phyloP scores from a whole-genome alignment of 2,797 vertebrate species.

The Lacerta agilis region DNA sequence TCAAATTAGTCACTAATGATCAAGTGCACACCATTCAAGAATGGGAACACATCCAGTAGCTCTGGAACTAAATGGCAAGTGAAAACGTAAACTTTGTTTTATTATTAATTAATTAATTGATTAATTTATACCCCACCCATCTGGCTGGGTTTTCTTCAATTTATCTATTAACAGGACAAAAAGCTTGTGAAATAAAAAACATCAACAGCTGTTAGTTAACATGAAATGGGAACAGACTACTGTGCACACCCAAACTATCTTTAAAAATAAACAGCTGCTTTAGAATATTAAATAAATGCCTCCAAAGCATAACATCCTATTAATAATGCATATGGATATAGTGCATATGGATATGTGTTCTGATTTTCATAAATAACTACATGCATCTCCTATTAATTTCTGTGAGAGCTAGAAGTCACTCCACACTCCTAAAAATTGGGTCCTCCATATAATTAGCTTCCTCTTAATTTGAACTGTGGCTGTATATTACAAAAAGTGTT shows the following conservation, averaged over 20 bases:
- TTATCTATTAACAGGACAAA: constrained; percentile 27
- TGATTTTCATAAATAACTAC: neutral
- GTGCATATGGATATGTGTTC: neutral
- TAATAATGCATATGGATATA: neutral
- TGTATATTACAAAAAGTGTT: neutral
- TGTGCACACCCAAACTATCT: constrained; percentile 45
- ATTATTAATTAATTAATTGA: neutral
- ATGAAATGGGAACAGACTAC: constrained; percentile 63
- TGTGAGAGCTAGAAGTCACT: neutral
- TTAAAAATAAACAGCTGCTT: constrained; percentile 59
- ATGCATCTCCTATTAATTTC: neutral
- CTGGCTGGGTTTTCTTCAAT: neutral
- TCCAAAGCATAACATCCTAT: constrained; percentile 55
- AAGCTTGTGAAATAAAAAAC: constrained; percentile 26
- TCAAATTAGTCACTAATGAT: neutral
- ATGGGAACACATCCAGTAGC: neutral
- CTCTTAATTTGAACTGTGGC: neutral
- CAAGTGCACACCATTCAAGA: neutral
- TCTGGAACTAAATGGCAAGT: neutral
- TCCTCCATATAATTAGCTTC: neutral
- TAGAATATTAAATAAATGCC: constrained; percentile 64
- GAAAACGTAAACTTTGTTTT: constrained; percentile 12
- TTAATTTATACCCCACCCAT: neutral
- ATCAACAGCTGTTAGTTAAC: constrained; percentile 64
- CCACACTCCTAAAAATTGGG: neutral